These are phyloP conservation scores for Scolopax mira DNA, from an alignment of 2,113 vertebrate genomes.

Conservation along the genomic window DNA sequence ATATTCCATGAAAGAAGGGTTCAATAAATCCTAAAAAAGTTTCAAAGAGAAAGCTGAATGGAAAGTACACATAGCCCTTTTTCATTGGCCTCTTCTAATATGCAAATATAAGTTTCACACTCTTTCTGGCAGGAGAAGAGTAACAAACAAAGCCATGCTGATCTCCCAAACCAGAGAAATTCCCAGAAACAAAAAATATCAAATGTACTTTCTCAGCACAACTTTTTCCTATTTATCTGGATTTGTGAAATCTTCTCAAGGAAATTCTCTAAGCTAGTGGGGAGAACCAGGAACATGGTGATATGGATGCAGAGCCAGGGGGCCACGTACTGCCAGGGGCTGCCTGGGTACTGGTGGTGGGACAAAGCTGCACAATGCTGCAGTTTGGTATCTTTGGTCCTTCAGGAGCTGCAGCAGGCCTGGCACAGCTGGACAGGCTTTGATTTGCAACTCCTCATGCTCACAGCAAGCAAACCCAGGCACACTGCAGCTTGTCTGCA, in stretches of 20 bases:
- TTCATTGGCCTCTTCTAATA: neutral
- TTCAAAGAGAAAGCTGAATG: neutral
- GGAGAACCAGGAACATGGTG: neutral
- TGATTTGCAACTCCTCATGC: neutral
- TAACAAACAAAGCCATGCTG: neutral
- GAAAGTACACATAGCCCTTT: neutral
- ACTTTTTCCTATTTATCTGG: neutral
- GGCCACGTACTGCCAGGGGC: neutral
- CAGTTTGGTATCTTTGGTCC: neutral
- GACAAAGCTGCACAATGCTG: no score
- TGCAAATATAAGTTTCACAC: neutral
- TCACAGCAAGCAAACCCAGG: rapidly evolving
- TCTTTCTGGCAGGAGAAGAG: neutral
- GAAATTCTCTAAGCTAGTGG: neutral
- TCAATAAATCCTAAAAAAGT: neutral
- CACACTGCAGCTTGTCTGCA: neutral
- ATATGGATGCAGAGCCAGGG: neutral
- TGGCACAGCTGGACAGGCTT: neutral
- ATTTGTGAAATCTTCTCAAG: neutral
- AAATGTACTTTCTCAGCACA: neutral
- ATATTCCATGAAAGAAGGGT: neutral
- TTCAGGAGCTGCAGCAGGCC: neutral
- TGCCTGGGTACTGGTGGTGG: neutral
- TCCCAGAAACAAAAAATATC: neutral
- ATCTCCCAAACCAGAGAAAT: neutral